Conservation (phyloP, 2,888 invertebrate genomes). For the Ichneumon xanthorius region DNA sequence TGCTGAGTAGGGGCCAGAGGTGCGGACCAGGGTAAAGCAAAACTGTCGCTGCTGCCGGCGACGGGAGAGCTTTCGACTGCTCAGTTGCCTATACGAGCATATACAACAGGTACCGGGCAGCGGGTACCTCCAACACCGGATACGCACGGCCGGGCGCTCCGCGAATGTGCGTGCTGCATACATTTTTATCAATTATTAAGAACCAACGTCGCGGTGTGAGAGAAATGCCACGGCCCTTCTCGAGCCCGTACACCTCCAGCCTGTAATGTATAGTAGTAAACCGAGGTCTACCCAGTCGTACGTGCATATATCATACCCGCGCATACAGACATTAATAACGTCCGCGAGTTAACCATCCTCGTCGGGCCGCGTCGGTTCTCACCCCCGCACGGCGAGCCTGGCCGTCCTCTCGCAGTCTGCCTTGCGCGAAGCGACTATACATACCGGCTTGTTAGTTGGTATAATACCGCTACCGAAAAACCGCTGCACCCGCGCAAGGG, state of each 20-base stretch:
- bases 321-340: constrained; percentile 82
- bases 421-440: constrained; percentile 22
- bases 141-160: constrained; percentile 18
- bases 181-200: constrained; percentile 85
- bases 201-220: constrained; percentile 73
- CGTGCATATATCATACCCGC: constrained; percentile 62
- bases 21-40: background rate
- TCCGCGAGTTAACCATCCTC: constrained; percentile 75
- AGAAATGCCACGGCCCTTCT: constrained; percentile 36
- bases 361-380: constrained; percentile 37
- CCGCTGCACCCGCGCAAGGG: constrained; percentile 35
- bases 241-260: constrained; percentile 2
- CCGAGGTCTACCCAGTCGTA: constrained; percentile 49
- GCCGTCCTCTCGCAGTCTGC: constrained; percentile 47
- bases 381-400: constrained; percentile 47
- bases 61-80: constrained; percentile 47
- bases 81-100: constrained; percentile 32
- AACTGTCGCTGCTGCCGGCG: constrained; percentile 28
- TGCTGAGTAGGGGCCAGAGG: constrained; percentile 23
- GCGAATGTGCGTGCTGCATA: constrained; percentile 78
- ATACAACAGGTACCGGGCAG: constrained; percentile 9
- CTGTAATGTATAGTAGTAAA: constrained; percentile 53
- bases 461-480: constrained; percentile 46
- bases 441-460: constrained; percentile 49
- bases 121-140: constrained; percentile 6